These are phyloP conservation scores for Peromyscus attwateri DNA, from an alignment of 2,797 vertebrate genomes.

Conservation along the genomic window DNA sequence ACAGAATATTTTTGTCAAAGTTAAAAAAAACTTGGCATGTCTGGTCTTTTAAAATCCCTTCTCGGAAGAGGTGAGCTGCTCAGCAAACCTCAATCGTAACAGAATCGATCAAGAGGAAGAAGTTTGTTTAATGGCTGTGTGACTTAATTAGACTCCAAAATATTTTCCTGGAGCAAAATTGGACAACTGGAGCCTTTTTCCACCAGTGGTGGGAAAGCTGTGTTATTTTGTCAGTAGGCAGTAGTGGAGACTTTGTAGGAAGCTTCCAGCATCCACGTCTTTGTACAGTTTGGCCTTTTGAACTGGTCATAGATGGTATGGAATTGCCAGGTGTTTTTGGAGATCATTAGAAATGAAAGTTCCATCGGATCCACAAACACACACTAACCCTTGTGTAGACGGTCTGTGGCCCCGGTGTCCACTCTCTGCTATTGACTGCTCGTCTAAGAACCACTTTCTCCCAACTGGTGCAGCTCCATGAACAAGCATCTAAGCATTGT, in stretches of 20 bases:
- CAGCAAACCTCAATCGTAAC: constrained; percentile 78
- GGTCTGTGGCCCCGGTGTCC: neutral
- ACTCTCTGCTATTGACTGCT: neutral
- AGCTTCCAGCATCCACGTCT: neutral
- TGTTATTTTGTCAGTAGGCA: neutral
- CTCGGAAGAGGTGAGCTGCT: constrained; percentile 83
- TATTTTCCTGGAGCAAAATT: constrained; percentile 64
- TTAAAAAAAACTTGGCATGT: constrained; percentile 64
- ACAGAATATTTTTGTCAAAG: constrained; percentile 72
- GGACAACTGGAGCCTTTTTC: constrained; percentile 67
- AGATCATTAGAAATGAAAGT: constrained; percentile 39
- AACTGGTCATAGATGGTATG: neutral
- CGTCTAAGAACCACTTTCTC: neutral
- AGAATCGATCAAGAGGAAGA: constrained; percentile 75
- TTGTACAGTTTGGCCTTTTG: neutral
- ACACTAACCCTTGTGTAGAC: neutral
- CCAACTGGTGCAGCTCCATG: neutral
- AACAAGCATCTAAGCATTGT: neutral
- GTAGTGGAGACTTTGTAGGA: neutral
- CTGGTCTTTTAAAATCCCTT: constrained; percentile 81
- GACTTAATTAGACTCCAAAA: constrained; percentile 80
- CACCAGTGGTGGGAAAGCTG: constrained; percentile 10
- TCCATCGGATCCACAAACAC: neutral
- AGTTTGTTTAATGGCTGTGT: constrained; percentile 81
- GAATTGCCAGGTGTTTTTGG: neutral